phyloP scores from a whole-genome alignment of 1,140 invertebrate species.

The Sitophilus oryzae region DNA sequence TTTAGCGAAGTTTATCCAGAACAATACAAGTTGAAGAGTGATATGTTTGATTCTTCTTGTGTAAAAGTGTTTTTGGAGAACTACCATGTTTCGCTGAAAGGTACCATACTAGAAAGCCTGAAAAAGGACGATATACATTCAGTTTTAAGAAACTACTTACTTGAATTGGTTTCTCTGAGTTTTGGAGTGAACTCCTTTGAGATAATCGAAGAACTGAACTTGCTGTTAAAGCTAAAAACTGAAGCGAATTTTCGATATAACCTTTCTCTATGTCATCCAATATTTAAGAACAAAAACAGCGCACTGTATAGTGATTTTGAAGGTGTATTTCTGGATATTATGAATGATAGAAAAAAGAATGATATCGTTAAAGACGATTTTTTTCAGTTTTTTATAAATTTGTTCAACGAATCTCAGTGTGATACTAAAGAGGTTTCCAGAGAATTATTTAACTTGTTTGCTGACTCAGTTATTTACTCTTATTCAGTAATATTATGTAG shows the following conservation, averaged over 20 bases:
- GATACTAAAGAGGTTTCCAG: conserved; percentile 2
- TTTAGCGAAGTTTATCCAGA: conserved; percentile 21
- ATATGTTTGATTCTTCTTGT: conserved; percentile 23
- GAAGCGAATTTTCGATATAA: conserved; percentile 9
- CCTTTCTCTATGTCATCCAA: conserved; percentile 11
- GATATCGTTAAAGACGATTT: conserved; percentile 19
- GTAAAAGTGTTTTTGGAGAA: conserved; percentile 23
- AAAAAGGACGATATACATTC: background rate
- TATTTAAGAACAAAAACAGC: background rate
- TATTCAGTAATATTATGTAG: conserved; percentile 18
- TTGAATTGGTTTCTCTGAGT: conserved; percentile 8
- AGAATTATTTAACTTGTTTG: conserved; percentile 17
- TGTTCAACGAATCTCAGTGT: conserved; percentile 5
- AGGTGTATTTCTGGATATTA: conserved; percentile 7
- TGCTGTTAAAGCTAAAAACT: conserved; percentile 12
- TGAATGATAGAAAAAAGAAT: conserved; percentile 22
- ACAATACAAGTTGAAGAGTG: conserved; percentile 1
- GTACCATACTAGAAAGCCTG: background rate
- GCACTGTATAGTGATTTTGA: conserved; percentile 5
- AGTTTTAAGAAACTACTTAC: conserved; percentile 7
- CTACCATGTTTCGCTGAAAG: conserved; percentile 7
- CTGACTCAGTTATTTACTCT: conserved; percentile 10
- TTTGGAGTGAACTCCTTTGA: conserved; percentile 19
- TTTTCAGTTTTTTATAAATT: conserved; percentile 19
- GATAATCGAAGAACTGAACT: conserved; percentile 8